Evolutionary conservation across 1,140 invertebrate species (phyloP).

Genomic region (Leptinotarsa defecta): DNA sequence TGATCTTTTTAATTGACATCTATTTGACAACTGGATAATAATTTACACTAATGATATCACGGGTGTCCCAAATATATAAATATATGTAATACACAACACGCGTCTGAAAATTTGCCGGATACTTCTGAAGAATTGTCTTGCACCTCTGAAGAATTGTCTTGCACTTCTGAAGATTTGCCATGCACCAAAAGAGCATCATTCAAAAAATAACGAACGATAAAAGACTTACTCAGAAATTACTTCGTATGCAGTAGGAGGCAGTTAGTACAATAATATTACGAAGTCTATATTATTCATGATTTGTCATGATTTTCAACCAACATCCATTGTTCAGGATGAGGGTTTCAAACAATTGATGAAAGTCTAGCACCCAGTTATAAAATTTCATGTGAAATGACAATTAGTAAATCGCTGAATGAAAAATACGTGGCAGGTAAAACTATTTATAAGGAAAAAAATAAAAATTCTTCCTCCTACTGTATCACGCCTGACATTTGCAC

Average conservation of each 20-base stretch:
- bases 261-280: not conserved
- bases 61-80: too few species aligned
- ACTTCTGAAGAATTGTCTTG: too few species aligned
- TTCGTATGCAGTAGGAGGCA: not conserved
- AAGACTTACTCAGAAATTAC: not conserved
- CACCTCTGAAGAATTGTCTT: too few species aligned
- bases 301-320: not conserved
- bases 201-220: not conserved
- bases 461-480: not conserved
- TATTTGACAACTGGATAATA: too few species aligned
- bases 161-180: not conserved
- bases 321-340: not conserved
- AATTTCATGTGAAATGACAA: not conserved
- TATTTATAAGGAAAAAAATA: not conserved
- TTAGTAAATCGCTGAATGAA: not conserved
- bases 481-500: not conserved
- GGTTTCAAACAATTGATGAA: not conserved
- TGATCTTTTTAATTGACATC: too few species aligned
- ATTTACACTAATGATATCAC: too few species aligned
- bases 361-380: not conserved
- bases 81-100: too few species aligned
- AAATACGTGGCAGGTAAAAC: not conserved
- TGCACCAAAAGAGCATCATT: not conserved
- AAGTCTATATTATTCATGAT: slow-evolving; percentile 3
- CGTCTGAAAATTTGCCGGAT: too few species aligned